Evolutionary conservation across 2,888 invertebrate species (phyloP), one percentile per base, ranked within the genome.

Genomic region (Thelaira solivaga): DNA sequence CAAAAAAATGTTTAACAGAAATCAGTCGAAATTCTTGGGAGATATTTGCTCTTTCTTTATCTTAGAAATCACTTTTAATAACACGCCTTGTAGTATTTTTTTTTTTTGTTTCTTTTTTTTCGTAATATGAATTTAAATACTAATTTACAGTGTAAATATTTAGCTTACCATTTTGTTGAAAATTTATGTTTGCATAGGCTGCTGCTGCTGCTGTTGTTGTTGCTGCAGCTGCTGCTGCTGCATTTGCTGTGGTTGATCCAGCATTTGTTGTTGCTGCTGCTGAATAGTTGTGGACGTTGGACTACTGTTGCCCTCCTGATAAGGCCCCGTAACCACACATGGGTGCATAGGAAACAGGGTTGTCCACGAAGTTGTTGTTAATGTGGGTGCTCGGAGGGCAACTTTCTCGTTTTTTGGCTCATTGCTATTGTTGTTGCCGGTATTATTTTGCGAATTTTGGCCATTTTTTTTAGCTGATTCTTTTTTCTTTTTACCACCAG

Each of bases 331-430:
- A 84, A 95, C 94, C 89, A 94, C 93, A 90, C 95, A 95, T 49
- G 94, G 94, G 88, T 94, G 94, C 94, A 94, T 95, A 76, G 95
- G 95, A 89, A 95, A 95, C 86, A 95, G 90, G 81, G 95, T 95
- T 71, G 95, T 95, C 93, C 95, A 93, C 83, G 95, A 94, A 91
- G 93, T 93, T 57, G 95, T 95, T 69, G 95, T 94, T 86, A 93
- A 91, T 57, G 95, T 94, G 85, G 89, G 88, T 85, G 88, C 87
- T 85, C 89, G 88, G 86, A 88, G 87, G 86, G 88, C 86, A 86
- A 88, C 85, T 86, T 89, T 89, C 86, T 88, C 88, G 88, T 87
- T 88, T 89, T 89, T 89, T 88, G 89, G 84, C 86, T 89, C 87
- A 84, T 85, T 86, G 75, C 81, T 77, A 74, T 69, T 83, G 75